These are phyloP conservation scores for Athripsodes cinereus DNA, from an alignment of 2,888 invertebrate genomes.

Conservation along the genomic window DNA sequence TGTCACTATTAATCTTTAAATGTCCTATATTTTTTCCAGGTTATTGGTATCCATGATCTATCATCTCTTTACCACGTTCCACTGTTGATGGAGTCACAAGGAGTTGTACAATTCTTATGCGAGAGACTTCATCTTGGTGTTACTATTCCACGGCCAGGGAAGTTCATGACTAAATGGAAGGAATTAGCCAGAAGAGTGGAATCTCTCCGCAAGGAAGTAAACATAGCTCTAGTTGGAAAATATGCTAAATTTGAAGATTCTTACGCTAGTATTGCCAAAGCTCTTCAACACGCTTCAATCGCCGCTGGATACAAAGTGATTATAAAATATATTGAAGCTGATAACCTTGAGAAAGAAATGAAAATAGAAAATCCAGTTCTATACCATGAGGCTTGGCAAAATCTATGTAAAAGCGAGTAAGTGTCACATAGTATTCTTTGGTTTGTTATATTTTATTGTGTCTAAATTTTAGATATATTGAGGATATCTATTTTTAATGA, in stretches of 20 bases:
- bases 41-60: slow-evolving; percentile 91
- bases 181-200: slow-evolving; percentile 83
- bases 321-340: slow-evolving; percentile 87
- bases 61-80: slow-evolving; percentile 96
- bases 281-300: slow-evolving; percentile 88
- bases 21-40: slow-evolving; percentile 51
- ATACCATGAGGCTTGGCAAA: slow-evolving; percentile 92
- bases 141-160: slow-evolving; percentile 60
- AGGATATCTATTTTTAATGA: too few species aligned
- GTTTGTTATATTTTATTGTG: too few species aligned
- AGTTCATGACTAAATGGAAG: slow-evolving; percentile 86
- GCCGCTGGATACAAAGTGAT: slow-evolving; percentile 78
- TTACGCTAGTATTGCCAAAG: slow-evolving; percentile 94
- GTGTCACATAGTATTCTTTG: slow-evolving; percentile 34
- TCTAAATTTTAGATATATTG: too few species aligned
- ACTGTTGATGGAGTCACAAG: slow-evolving; percentile 84
- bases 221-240: slow-evolving; percentile 91
- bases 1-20: too few species aligned
- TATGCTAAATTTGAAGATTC: slow-evolving; percentile 95
- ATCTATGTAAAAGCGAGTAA: slow-evolving; percentile 79
- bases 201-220: slow-evolving; percentile 75
- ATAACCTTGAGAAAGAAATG: slow-evolving; percentile 72
- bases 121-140: slow-evolving; percentile 71
- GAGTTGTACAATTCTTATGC: slow-evolving; percentile 78
- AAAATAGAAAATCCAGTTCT: slow-evolving; percentile 69